Conservation (phyloP, 2,797 vertebrate genomes). For the Gorsachius magnificus region DNA sequence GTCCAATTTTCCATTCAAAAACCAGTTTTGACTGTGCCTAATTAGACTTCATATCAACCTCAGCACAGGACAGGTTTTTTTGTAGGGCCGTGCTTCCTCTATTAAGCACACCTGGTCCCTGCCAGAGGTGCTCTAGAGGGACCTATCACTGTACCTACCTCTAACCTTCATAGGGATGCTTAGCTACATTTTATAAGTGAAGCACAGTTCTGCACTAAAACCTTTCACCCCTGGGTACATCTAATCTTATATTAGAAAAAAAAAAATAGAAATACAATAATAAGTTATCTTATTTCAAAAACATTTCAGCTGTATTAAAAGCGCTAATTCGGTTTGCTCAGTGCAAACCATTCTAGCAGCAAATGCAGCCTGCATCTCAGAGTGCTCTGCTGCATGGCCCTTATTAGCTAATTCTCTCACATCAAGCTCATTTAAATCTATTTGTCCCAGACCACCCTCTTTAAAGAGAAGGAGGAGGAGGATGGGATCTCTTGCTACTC, state of each 20-base stretch:
- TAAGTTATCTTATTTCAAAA: neutral
- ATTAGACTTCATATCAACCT: neutral
- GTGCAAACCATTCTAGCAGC: neutral
- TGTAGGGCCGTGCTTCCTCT: neutral
- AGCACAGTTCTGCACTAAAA: neutral
- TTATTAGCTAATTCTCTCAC: constrained; percentile 46
- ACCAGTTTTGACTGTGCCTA: neutral
- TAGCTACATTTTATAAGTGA: neutral
- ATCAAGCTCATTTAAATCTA: constrained; percentile 59
- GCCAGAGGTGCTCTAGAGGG: neutral
- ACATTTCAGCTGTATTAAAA: neutral
- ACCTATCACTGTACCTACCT: neutral
- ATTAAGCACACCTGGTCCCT: neutral
- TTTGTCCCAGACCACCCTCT: constrained; percentile 57
- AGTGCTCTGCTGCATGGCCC: neutral
- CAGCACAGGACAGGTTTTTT: neutral
- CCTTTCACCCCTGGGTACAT: neutral
- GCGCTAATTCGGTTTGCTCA: neutral
- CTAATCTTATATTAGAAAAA: neutral
- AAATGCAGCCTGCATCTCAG: neutral
- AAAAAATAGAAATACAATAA: neutral
- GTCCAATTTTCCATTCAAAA: neutral
- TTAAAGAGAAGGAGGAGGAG: constrained; percentile 36
- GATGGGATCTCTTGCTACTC: constrained; percentile 55
- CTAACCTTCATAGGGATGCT: neutral